A percentile compares a stretch with the other conserved stretches of the same genome.
These are phyloP conservation scores for Sisor rabdophorus DNA, from an alignment of 2,113 vertebrate genomes.

Conservation along the genomic window DNA sequence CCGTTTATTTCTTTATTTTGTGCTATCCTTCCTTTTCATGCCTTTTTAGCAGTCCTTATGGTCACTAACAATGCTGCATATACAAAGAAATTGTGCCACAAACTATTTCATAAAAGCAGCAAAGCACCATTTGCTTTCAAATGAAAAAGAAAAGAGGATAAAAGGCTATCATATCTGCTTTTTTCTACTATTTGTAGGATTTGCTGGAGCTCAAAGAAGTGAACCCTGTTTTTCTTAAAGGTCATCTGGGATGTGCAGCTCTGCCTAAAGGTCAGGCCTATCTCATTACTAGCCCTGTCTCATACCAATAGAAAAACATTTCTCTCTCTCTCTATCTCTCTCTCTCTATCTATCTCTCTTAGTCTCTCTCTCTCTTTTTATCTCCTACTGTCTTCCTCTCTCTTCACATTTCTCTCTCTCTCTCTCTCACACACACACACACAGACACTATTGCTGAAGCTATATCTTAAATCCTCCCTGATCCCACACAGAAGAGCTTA, in stretches of 20 bases:
- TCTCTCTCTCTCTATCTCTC: background rate
- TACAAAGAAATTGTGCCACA: slow-evolving; percentile 10
- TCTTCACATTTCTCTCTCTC: background rate
- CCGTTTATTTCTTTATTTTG: slow-evolving; percentile 20
- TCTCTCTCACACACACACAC: background rate
- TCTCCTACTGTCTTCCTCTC: background rate
- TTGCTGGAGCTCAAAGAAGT: slow-evolving; percentile 31
- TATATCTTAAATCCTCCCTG: background rate
- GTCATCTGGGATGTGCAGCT: slow-evolving; percentile 47
- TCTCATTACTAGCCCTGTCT: slow-evolving; percentile 31
- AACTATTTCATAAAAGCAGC: slow-evolving; percentile 10
- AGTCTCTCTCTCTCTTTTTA: slow-evolving; percentile 6
- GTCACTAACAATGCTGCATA: slow-evolving; percentile 26
- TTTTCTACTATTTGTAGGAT: slow-evolving; percentile 37
- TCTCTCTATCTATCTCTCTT: slow-evolving; percentile 3
- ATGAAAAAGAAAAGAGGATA: slow-evolving; percentile 11
- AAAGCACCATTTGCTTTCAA: slow-evolving; percentile 18
- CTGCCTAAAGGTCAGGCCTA: slow-evolving; percentile 47
- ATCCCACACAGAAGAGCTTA: background rate
- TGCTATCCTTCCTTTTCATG: slow-evolving; percentile 20
- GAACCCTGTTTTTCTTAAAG: slow-evolving; percentile 45
- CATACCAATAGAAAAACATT: slow-evolving; percentile 28
- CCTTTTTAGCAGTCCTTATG: slow-evolving; percentile 1
- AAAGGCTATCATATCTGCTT: slow-evolving; percentile 21
- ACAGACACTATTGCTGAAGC: background rate